phyloP scores from a whole-genome alignment of 2,888 invertebrate species.

The Cheiracanthium punctorium region DNA sequence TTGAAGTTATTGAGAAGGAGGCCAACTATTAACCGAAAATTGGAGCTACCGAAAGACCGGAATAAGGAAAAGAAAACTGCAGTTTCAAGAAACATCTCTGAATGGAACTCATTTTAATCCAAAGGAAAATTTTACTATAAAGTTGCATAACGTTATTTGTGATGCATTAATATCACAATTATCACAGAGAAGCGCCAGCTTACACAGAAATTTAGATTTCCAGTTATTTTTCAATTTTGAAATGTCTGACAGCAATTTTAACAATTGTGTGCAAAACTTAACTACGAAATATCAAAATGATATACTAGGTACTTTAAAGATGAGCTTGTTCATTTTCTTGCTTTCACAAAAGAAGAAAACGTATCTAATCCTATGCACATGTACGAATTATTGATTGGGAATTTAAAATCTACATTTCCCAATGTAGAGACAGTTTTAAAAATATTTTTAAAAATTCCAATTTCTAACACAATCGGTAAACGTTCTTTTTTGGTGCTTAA shows the following conservation, averaged over 20 bases:
- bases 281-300: not conserved
- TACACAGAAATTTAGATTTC: not conserved
- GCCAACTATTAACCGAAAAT: slow-evolving; percentile 3
- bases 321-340: not conserved
- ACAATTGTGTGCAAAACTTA: not conserved
- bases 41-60: not conserved
- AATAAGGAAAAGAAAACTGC: not conserved
- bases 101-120: not conserved
- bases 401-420: too few species aligned
- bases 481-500: too few species aligned
- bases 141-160: not conserved
- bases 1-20: slow-evolving; percentile 17
- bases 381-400: not conserved
- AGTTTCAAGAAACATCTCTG: not conserved
- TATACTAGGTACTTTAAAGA: slow-evolving; percentile 2
- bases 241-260: not conserved
- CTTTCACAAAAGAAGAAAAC: not conserved
- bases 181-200: not conserved
- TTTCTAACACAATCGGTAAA: too few species aligned
- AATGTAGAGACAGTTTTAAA: too few species aligned
- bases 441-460: too few species aligned
- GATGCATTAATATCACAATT: not conserved
- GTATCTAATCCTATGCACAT: not conserved
- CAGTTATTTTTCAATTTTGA: not conserved
- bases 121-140: not conserved